Evolutionary conservation across 2,113 vertebrate genomes (phyloP).

Genomic region (Himantopus leucocephalus): DNA sequence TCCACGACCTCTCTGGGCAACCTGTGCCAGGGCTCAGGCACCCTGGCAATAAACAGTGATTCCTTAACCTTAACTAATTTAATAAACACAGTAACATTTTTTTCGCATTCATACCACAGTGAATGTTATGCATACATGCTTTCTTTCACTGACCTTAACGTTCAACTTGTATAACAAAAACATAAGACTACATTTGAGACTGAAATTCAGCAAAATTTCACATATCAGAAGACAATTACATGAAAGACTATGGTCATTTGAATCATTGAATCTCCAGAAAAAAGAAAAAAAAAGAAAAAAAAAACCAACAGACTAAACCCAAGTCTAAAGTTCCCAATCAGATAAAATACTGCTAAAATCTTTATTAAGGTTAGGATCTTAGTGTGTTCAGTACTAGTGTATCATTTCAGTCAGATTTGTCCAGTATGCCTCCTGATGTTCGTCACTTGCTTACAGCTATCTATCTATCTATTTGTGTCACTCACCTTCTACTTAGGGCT

Average conservation of each 20-base stretch:
- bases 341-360: not conserved
- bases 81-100: not conserved
- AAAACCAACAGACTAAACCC: not conserved
- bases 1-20: not conserved
- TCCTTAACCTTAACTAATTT: not conserved
- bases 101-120: not conserved
- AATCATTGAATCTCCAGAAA: not conserved
- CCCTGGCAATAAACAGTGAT: not conserved
- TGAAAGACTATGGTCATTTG: not conserved
- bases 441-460: not conserved
- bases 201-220: not conserved
- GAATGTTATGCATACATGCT: not conserved
- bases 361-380: not conserved
- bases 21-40: not conserved
- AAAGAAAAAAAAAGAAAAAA: not conserved
- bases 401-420: not conserved
- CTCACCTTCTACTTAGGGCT: not conserved
- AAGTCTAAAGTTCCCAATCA: not conserved
- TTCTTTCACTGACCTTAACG: not conserved
- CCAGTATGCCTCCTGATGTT: not conserved
- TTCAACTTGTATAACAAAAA: not conserved
- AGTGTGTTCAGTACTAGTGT: not conserved
- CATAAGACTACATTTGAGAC: not conserved
- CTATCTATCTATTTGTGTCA: not conserved
- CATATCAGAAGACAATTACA: not conserved